These are phyloP conservation scores for Piprites chloris DNA, from an alignment of 2,113 vertebrate genomes.

Conservation along the genomic window DNA sequence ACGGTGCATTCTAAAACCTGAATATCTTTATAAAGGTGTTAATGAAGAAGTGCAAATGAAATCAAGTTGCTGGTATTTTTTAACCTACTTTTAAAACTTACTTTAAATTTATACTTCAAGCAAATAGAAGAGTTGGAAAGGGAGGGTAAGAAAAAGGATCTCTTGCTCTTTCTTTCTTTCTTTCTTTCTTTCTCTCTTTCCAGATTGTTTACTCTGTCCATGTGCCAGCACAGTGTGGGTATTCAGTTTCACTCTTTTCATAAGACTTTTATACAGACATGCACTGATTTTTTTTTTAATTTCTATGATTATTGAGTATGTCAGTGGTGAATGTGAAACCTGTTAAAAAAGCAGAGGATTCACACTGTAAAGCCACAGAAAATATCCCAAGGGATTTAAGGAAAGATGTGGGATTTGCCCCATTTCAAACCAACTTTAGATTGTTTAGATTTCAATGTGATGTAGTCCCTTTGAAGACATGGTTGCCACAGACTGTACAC, in stretches of 20 bases:
- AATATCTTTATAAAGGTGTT: neutral
- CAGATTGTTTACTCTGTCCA: slow-evolving; percentile 10
- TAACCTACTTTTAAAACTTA: neutral
- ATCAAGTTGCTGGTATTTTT: neutral
- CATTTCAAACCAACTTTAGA: neutral
- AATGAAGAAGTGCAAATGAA: neutral
- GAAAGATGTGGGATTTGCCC: neutral
- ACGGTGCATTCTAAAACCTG: neutral
- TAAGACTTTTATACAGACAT: neutral
- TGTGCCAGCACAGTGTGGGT: slow-evolving; percentile 17
- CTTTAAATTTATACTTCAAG: neutral
- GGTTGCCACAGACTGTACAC: neutral
- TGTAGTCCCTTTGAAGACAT: neutral
- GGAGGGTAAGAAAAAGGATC: neutral
- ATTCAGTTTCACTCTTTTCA: neutral
- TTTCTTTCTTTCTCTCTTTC: neutral
- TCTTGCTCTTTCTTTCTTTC: neutral
- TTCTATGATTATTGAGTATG: neutral
- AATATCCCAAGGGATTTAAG: neutral
- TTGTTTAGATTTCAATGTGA: neutral
- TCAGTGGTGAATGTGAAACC: neutral
- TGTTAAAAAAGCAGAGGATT: neutral
- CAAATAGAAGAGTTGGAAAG: neutral
- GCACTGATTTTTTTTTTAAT: neutral
- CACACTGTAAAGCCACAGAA: neutral